A percentile compares a stretch with the other conserved stretches of the same genome.
Conservation (phyloP, 2,888 invertebrate genomes). For the Halocaridina rubra region DNA sequence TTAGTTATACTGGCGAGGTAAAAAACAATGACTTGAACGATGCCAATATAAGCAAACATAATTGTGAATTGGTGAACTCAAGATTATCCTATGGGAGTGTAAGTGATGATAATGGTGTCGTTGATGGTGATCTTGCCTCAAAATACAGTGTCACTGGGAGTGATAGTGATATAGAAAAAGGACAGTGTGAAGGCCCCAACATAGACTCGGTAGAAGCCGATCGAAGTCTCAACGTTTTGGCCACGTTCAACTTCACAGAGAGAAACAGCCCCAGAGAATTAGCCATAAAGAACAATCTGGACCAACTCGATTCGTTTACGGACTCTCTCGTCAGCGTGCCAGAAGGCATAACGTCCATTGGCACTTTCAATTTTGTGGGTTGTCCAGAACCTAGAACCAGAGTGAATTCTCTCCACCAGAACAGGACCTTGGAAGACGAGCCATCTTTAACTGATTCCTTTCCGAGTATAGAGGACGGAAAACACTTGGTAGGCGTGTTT, state of each 20-base stretch:
- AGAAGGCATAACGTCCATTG: constrained; percentile 2
- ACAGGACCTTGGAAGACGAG: background rate
- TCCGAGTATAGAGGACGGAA: constrained; percentile 41
- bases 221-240: background rate
- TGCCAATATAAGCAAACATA: background rate
- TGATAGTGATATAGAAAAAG: background rate
- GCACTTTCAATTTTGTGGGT: constrained; percentile 21
- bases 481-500: constrained; percentile 38
- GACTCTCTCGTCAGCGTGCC: background rate
- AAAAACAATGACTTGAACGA: background rate
- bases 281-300: background rate
- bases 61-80: background rate
- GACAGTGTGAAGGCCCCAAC: background rate
- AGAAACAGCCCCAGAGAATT: background rate
- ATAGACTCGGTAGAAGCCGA: background rate
- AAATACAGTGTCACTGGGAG: background rate
- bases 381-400: background rate
- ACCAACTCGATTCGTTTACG: background rate
- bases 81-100: background rate
- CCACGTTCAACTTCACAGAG: constrained; percentile 5
- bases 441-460: constrained; percentile 23
- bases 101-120: background rate
- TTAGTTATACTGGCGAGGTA: background rate
- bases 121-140: background rate
- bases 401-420: background rate